Base-by-base conservation (phyloP, 2,797 vertebrate species). In the Onychomys arenicola region DNA sequence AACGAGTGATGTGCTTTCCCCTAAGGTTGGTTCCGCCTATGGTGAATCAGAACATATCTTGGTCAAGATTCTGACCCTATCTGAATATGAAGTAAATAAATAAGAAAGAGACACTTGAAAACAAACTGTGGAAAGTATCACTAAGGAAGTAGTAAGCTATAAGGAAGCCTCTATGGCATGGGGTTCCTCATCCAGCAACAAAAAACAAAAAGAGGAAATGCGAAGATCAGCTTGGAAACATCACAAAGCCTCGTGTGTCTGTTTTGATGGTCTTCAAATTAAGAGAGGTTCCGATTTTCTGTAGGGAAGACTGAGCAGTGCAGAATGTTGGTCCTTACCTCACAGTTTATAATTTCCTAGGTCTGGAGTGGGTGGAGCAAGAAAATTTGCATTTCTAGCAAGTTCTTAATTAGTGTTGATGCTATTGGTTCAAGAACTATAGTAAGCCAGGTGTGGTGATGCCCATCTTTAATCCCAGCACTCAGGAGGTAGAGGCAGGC, bases 41-140 rank as follows among this genome's bases (percentile, higher is more conserved):
- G 16, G 55, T 27, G 10, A 55, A 32, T 29, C 13, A 27, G 40
- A 46, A 8, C 5, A 21, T 3, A 34, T n/a, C 49, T 16, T 43
- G 40, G 25, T 73, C 21, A 73, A 40, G 71, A 73, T 73, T 73
- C 21, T 23, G 11, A 73, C 37, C 40, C 40, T 76, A 49, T 29
- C 76, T 32, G 29, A 59, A 19, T 89, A 82, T 2, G 43, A 77
- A 94, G 92, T 95, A 88, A 91, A 91, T 96, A 77, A 12, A 43
- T 57, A 55, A 34, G 5, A n/a, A 85, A 52, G 17, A n/a, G 29
- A 55, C 3, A 6, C 67, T 78, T 52, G 59, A 84, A 82, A 49
- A 49, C 46, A 78, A 52, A 19, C 46, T 73, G 52, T 10, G 13
- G 40, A 14, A 73, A 78, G 29, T 78, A 78, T 34, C 13, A 21